phyloP scores from a whole-genome alignment of 2,888 invertebrate genomes.

The Dyspetes luteomarginatus region DNA sequence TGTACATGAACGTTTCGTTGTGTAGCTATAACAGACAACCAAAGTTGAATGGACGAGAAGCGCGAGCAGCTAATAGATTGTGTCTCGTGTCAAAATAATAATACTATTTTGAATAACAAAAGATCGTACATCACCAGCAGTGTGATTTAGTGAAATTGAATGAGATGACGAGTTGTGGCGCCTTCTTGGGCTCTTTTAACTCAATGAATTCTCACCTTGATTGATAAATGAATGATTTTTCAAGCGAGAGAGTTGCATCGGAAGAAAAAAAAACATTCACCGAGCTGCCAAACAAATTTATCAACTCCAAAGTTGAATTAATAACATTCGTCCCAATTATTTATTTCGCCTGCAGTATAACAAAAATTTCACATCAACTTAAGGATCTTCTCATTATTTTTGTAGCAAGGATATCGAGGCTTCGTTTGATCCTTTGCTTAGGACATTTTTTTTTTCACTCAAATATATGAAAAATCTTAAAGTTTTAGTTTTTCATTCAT shows the following conservation, averaged over 20 bases:
- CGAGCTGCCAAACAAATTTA: too few species aligned
- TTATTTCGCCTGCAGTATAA: too few species aligned
- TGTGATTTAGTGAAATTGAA: constrained; percentile 59
- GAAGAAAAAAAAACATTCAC: too few species aligned
- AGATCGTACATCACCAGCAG: constrained; percentile 44
- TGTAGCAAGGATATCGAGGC: too few species aligned
- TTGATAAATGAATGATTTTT: constrained; percentile 41
- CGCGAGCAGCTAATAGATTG: constrained; percentile 63
- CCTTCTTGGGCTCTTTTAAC: constrained; percentile 40
- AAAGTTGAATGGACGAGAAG: constrained; percentile 45
- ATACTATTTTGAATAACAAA: constrained; percentile 63
- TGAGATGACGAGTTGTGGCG: constrained; percentile 48
- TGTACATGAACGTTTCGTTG: constrained; percentile 16
- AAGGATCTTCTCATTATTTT: too few species aligned
- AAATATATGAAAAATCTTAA: too few species aligned
- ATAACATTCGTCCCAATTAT: too few species aligned
- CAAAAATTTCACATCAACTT: too few species aligned
- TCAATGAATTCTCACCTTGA: constrained; percentile 50
- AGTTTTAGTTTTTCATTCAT: too few species aligned
- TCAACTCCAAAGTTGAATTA: too few species aligned
- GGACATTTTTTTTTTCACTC: too few species aligned
- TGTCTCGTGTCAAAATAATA: constrained; percentile 64
- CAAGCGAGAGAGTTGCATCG: neutral
- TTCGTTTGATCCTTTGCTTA: too few species aligned
- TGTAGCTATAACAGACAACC: constrained; percentile 27